Conservation (phyloP, 2,113 vertebrate genomes). For the Nothoprocta perdicaria region DNA sequence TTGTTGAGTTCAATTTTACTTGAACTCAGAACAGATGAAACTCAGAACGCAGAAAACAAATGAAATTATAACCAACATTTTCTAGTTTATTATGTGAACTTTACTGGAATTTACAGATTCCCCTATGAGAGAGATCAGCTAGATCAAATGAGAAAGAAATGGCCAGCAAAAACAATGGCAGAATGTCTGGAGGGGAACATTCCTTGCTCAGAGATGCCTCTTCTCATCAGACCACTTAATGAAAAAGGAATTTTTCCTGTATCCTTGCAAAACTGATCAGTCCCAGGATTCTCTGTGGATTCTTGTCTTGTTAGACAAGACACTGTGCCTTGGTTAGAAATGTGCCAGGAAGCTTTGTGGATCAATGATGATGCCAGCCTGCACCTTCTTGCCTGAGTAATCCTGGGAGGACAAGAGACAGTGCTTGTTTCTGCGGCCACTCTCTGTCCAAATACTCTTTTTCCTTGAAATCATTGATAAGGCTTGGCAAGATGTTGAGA, state of each 20-base stretch:
- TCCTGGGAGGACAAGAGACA: not conserved
- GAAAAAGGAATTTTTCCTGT: not conserved
- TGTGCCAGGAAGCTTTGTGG: not conserved
- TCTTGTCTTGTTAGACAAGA: not conserved
- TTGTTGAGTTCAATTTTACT: not conserved
- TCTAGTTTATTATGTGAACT: not conserved
- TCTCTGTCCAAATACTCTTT: not conserved
- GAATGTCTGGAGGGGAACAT: not conserved
- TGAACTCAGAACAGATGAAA: no score
- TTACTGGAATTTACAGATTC: not conserved
- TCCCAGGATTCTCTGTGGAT: not conserved
- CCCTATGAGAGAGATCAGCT: not conserved
- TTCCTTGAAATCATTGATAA: not conserved
- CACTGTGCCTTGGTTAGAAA: not conserved
- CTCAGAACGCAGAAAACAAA: not conserved
- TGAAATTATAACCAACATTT: not conserved
- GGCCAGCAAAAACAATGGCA: not conserved
- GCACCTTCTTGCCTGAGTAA: not conserved
- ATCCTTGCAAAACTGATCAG: not conserved
- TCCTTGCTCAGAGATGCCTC: not conserved
- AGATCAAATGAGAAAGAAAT: not conserved
- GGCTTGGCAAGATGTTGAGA: not conserved
- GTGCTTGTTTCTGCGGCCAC: rapidly evolving
- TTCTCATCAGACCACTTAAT: not conserved
- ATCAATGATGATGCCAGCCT: not conserved